A percentile compares a stretch with the other conserved stretches of the same genome.
Conservation (phyloP, 2,113 vertebrate species). For the Pitta sordida region DNA sequence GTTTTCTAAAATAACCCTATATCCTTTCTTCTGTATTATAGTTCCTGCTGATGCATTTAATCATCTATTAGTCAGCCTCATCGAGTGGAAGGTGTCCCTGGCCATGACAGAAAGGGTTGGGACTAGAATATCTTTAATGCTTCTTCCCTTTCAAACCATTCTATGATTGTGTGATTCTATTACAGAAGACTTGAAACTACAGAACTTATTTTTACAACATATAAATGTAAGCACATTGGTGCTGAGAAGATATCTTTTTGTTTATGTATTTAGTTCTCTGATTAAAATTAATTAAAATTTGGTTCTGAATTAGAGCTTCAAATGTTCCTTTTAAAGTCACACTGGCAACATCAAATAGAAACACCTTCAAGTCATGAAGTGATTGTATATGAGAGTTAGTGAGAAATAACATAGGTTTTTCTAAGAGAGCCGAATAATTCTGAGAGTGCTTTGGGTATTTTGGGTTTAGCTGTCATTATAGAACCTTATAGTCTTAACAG, state of each 20-base stretch:
- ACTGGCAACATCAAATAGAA: not conserved
- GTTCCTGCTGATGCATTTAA: not conserved
- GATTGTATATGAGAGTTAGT: not conserved
- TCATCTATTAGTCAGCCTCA: not conserved
- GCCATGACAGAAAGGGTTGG: rapidly evolving
- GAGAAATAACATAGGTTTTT: not conserved
- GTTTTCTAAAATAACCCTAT: not conserved
- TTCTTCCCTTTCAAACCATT: not conserved
- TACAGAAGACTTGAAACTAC: not conserved
- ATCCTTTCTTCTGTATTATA: not conserved
- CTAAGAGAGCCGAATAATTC: not conserved
- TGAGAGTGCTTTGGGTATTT: not conserved
- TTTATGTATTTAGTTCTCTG: not conserved
- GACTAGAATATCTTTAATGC: not conserved
- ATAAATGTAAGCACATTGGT: not conserved
- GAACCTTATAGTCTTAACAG: not conserved
- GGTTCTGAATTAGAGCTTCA: not conserved
- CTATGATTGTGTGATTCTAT: not conserved
- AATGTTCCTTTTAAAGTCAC: not conserved
- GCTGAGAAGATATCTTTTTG: not conserved
- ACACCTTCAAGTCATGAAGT: not conserved
- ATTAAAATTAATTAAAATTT: not conserved
- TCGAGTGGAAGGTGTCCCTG: too few relatives aligned
- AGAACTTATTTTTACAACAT: not conserved
- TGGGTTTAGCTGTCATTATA: not conserved